These are phyloP conservation scores for Zaprionus vittiger DNA, from an alignment of 1,140 invertebrate genomes.

Conservation along the genomic window DNA sequence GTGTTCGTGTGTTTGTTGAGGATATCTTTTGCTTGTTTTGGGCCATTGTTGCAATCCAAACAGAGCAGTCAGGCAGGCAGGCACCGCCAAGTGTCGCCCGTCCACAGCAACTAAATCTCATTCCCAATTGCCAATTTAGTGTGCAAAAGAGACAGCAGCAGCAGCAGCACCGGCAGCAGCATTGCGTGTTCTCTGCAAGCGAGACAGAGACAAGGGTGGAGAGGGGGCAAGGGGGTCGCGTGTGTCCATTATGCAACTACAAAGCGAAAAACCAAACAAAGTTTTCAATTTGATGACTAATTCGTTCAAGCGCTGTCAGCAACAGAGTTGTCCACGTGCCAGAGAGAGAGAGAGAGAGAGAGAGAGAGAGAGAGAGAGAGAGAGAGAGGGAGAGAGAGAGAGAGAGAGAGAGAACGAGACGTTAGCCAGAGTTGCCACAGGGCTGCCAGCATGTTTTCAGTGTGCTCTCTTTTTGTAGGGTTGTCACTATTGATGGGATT, in stretches of 20 bases:
- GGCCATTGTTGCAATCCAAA: slow-evolving; percentile 58
- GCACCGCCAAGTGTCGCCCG: slow-evolving; percentile 64
- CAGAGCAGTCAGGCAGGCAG: slow-evolving; percentile 41
- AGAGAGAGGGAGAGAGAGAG: slow-evolving; percentile 43
- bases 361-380: slow-evolving; percentile 35
- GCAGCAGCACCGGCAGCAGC: too few relatives aligned
- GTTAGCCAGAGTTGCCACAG: slow-evolving; percentile 67
- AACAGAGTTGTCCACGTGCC: slow-evolving; percentile 1
- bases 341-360: slow-evolving; percentile 42
- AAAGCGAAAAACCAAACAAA: slow-evolving; percentile 1
- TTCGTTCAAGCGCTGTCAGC: slow-evolving; percentile 3
- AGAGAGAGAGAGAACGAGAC: slow-evolving; percentile 45
- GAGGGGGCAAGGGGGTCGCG: not conserved
- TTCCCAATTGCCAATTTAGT: slow-evolving; percentile 60
- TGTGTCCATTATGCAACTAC: not conserved
- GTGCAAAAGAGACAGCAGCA: not conserved
- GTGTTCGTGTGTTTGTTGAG: slow-evolving; percentile 17
- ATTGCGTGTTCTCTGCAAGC: too few relatives aligned
- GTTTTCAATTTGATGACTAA: slow-evolving; percentile 12
- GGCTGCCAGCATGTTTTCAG: slow-evolving; percentile 13
- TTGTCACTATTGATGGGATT: not conserved
- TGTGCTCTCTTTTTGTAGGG: not conserved
- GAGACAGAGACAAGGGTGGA: not conserved
- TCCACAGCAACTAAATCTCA: slow-evolving; percentile 42
- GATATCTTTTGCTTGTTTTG: slow-evolving; percentile 67